Evolutionary conservation across 1,140 invertebrate species (phyloP), one percentile per base, ranked within the genome.

Genomic region (Lysiphlebus fabarum): DNA sequence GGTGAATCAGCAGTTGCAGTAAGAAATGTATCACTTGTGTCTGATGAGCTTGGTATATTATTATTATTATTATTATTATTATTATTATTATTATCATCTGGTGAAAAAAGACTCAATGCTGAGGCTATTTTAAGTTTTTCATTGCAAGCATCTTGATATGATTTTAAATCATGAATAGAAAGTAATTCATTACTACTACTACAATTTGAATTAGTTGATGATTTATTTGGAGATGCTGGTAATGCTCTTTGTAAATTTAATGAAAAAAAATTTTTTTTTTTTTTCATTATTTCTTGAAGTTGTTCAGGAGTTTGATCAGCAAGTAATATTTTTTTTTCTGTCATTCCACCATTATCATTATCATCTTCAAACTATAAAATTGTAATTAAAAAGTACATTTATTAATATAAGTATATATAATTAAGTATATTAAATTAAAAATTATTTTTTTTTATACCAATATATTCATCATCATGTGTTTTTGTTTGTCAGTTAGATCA

Each of bases 11-110:
- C 70, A 0, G 77, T 68, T 0, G 88, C 88, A n/a, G 88, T 90
- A 71, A 90, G 88, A 69, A 88, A 90, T 0, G 87, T 89, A 64
- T 89, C 87, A 37, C 82, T 82, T 4, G 84, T 83, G 41, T 83
- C 83, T 33, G 83, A 64, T 0, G 82, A 81, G 7, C 77, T 78
- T 6, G 69, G 62, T 5, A 71, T 7, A 49, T n/a, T n/a, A n/a
- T n/a, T n/a, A n/a, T n/a, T n/a, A n/a, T n/a, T n/a, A n/a, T n/a
- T n/a, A n/a, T n/a, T n/a, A n/a, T n/a, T n/a, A n/a, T n/a, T n/a
- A n/a, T n/a, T n/a, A n/a, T n/a, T n/a, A n/a, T n/a, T n/a, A n/a
- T n/a, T n/a, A n/a, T 76, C 70, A 26, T 76, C 70, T 6, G 64
- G 60, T 8, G 70, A 72, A 7, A 76, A 57, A 11, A 80, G 58